Base-by-base conservation (phyloP, 2,113 vertebrate species). In the Ellobius talpinus region DNA sequence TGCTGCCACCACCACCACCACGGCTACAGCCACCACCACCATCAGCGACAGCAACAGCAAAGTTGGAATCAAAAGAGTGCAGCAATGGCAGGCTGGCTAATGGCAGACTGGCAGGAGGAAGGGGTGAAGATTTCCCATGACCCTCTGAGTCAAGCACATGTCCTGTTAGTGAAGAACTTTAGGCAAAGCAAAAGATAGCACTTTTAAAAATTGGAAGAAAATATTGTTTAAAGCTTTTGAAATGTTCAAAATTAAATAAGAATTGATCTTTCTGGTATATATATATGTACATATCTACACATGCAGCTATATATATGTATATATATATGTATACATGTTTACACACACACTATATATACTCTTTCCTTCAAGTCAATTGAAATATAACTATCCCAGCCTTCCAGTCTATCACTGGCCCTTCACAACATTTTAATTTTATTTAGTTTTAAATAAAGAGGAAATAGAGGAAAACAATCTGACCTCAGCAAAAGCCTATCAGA, bases 391-490 rank as follows among this genome's bases (percentile, higher is more conserved):
- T 68, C 4, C 47, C 36, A 24, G 61, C 21, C 45, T 86, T 72
- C n/a, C 29, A 81, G 31, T 70, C 45, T 92, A 0, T 55, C 39
- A 61, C 0, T 81, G 81, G 23, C 50, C 74, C 29, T 89, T 90
- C 42, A 79, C 26, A 89, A 19, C 39, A 70, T 39, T 23, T 88
- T 45, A 9, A 19, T 63, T 63, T 65, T 65, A 52, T 42, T 87
- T 72, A 58, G 61, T 97, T 91, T 97, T 33, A 29, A 66, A 87
- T 91, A 87, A 89, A 87, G 36, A 33, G 24, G 39, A 39, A 47
- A 61, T 39, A 87, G n/a, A 47, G 36, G 74, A 14, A 96, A 50
- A 66, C 23, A 76, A 63, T 17, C 19, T 73, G 87, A 36, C 31
- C 89, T 89, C 36, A 88, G 14, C 42, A 73, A 8, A 91, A 68